Base-by-base conservation (phyloP, 2,888 invertebrate species). In the Rhamnusium bicolor region DNA sequence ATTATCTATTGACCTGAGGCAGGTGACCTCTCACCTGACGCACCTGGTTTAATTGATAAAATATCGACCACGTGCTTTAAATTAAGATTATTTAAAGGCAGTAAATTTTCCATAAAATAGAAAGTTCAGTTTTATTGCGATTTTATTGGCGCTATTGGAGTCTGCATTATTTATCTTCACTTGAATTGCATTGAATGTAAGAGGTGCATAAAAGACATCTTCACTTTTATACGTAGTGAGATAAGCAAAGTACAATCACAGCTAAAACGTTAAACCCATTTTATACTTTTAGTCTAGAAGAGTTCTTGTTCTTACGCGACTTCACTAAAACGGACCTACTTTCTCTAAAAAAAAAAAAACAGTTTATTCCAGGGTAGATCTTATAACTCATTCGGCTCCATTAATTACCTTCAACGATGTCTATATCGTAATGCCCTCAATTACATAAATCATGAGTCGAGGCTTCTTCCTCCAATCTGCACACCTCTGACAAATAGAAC, bases 11-110 rank as follows among this genome's bases (percentile, higher is more conserved):
- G 78, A 78, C 76, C 80, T 75, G 71, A 73, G 65, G 73, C 72
- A 72, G 73, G 68, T 78, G 82, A 83, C 83, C 84, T 83, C 76
- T 82, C 80, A 83, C 81, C 79, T 67, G 81, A 77, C 83, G 81
- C 84, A 83, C 84, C 84, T 85, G 83, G 82, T 79, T 84, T 84
- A 84, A 84, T 84, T 84, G 84, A 84, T 84, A 84, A 84, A 82
- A 83, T 84, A 84, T 84, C 81, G 84, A 82, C 82, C 83, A 82
- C 82, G 83, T 82, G 81, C 81, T 79, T 79, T 79, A 80, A 82
- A 83, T 81, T 82, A 81, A 82, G 80, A 83, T 81, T 82, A 81
- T 82, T 80, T 77, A 72, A 71, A 71, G 74, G 73, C 75, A 73
- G 77, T 80, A 81, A 78, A 80, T 79, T 80, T 74, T 72, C 63